Evolutionary conservation across 2,113 vertebrate genomes (phyloP), one percentile per base, ranked within the genome.

Genomic region (Ammodytes marinus): DNA sequence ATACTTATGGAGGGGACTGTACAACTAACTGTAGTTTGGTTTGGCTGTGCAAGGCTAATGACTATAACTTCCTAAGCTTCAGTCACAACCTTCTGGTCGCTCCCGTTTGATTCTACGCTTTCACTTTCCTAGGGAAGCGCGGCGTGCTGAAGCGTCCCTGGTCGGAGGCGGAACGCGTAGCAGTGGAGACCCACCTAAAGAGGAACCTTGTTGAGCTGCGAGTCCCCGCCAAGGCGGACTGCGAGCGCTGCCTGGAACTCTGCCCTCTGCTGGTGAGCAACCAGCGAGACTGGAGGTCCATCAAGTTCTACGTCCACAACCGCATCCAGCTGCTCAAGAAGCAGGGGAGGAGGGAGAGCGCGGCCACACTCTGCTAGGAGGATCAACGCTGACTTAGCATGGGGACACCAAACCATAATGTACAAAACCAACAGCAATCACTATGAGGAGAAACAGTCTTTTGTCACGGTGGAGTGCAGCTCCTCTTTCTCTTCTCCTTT

Each of bases 291-390:
- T 96, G 95, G 95, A 86, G 95, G 61, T 91, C 95, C 0, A 95
- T 96, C 90, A 96, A 96, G 88, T 96, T 96, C 76, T 96, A 96
- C 54, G 95, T 95, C 67, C 95, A 96, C 92, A 96, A 96, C 85
- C 95, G 95, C 81, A 96, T 96, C 74, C 95, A 96, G 86, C 90
- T 96, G 63, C 92, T 96, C 47, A 95, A 94, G 89, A 96, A 95
- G 87, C 95, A 95, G 81, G 92, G 91, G 11, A 83, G 94, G 53
- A 81, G 93, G 81, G 93, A 94, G 54, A 89, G 86, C 6, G 90
- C 89, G 0, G 88, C 92, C 1, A 55, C 88, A 0, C 79, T 93
- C 79, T 94, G 90, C 72, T 95, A 94, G 81, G 54, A n/a, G 17
- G 0, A 27, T 27, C n/a, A 63, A 42, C 27, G 4, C 11, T 40